A percentile compares a stretch with the other conserved stretches of the same genome.
Evolutionary conservation across 2,888 invertebrate genomes (phyloP).

Genomic region (Xanthia togata): DNA sequence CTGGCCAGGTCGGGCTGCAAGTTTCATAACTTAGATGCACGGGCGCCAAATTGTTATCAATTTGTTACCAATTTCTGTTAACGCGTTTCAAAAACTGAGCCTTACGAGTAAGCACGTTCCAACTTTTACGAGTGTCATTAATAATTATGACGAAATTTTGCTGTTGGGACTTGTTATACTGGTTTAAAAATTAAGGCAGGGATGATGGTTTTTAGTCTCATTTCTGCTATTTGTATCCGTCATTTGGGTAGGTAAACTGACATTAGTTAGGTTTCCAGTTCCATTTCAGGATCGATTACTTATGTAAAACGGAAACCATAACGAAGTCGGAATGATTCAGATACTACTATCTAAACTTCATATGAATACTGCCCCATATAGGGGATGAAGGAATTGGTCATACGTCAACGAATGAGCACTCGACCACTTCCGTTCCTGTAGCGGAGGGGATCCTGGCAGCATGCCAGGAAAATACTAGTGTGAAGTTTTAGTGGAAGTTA

Average conservation of each 20-base stretch:
- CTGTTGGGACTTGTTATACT: constrained; percentile 35
- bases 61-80: constrained; percentile 77
- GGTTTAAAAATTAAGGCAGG: constrained; percentile 34
- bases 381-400: constrained; percentile 28
- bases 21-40: constrained; percentile 77
- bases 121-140: constrained; percentile 64
- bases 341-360: not conserved
- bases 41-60: constrained; percentile 79
- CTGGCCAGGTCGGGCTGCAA: constrained; percentile 78
- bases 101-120: constrained; percentile 64
- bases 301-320: constrained; percentile 21
- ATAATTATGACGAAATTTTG: constrained; percentile 53
- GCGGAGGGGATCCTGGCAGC: constrained; percentile 32
- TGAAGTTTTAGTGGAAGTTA: constrained; percentile 40
- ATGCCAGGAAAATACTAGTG: constrained; percentile 48
- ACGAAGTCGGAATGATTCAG: constrained; percentile 9
- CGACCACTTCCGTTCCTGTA: constrained; percentile 44
- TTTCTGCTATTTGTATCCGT: not conserved
- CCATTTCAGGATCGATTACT: constrained; percentile 21
- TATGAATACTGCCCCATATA: constrained; percentile 2
- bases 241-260: constrained; percentile 1
- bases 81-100: constrained; percentile 63
- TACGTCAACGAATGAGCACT: constrained; percentile 39
- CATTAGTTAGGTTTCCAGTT: not conserved
- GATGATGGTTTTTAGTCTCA: constrained; percentile 30